Base-by-base conservation (phyloP, 2,888 invertebrate species). In the Eristalinus aeneus region DNA sequence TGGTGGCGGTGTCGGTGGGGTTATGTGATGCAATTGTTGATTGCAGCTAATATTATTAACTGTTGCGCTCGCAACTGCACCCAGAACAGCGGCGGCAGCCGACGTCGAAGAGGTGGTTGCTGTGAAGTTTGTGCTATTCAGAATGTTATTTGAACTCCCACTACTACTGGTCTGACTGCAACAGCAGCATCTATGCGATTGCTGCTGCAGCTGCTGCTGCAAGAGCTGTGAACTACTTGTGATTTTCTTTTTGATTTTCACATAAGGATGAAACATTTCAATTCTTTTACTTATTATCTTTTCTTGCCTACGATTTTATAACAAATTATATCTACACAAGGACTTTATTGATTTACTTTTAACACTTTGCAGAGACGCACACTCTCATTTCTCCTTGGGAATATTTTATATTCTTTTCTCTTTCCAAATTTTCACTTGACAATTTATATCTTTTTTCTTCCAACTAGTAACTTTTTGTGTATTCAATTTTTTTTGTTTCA, bases 231-330 rank as follows among this genome's bases (percentile, higher is more conserved):
- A 86, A 78, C 82, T 82, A 78, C 77, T 86, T 58, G 86, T 60
- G 74, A 86, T 86, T 86, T 92, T 92, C 91, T 92, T 92, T 89
- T 92, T 92, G 9, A 92, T 92, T 90, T 92, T 92, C 90, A 92
- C 92, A 91, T 91, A 91, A 87, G 92, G 91, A 90, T 92, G 92
- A 89, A 92, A 92, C 92, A 92, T 92, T 92, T 91, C 92, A 90
- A 88, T 88, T 85, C 65, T 63, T 87, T 82, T 88, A 86, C 78
- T 85, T 74, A 82, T 86, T 89, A 87, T 68, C 56, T 68, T 68
- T 86, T 85, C 61, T 64, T 69, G 60, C 78, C 79, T 77, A 65
- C 58, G 10, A 54, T 27, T 5, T 27, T 27, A 27, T 5, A 69
- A 39, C 8, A 31, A 10, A 16, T 58, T 46, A 22, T 23, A 63